Conservation (phyloP, 2,797 vertebrate species). For the Atherinosoma microstoma region DNA sequence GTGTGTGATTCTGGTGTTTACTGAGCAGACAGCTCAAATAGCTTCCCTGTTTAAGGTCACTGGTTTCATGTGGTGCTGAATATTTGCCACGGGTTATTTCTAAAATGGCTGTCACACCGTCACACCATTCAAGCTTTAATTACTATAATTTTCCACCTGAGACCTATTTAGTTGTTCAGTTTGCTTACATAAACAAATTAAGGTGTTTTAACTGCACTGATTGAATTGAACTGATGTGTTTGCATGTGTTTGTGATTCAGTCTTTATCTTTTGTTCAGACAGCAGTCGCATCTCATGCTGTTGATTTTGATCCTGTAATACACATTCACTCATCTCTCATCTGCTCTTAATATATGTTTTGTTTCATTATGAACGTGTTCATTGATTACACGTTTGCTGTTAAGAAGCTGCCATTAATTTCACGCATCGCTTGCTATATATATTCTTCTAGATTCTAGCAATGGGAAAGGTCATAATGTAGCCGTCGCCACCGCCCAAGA, state of each 20-base stretch:
- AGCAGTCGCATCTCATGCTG: background rate
- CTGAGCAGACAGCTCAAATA: constrained; percentile 13
- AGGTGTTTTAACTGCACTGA: constrained; percentile 28
- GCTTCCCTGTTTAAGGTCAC: constrained; percentile 36
- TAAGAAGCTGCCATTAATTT: constrained; percentile 63
- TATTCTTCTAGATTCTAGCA: constrained; percentile 43
- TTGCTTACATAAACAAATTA: constrained; percentile 13
- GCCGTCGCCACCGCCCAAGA: constrained; percentile 28
- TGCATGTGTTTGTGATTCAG: constrained; percentile 1
- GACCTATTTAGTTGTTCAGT: background rate
- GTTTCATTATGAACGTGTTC: constrained; percentile 4
- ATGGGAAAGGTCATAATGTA: constrained; percentile 12
- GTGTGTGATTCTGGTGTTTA: background rate
- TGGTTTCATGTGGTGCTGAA: constrained; percentile 28
- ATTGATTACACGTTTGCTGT: background rate
- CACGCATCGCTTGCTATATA: constrained; percentile 59
- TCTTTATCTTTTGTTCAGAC: constrained; percentile 13
- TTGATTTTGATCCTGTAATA: constrained; percentile 10
- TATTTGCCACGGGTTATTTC: constrained; percentile 43
- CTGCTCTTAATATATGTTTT: constrained; percentile 23
- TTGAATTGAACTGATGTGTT: background rate
- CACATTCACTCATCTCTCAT: constrained; percentile 5
- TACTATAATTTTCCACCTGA: constrained; percentile 11
- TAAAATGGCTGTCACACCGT: constrained; percentile 9
- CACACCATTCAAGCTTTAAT: constrained; percentile 2